Base-by-base conservation (phyloP, 1,140 invertebrate species). In the Adoxophyes honmai region DNA sequence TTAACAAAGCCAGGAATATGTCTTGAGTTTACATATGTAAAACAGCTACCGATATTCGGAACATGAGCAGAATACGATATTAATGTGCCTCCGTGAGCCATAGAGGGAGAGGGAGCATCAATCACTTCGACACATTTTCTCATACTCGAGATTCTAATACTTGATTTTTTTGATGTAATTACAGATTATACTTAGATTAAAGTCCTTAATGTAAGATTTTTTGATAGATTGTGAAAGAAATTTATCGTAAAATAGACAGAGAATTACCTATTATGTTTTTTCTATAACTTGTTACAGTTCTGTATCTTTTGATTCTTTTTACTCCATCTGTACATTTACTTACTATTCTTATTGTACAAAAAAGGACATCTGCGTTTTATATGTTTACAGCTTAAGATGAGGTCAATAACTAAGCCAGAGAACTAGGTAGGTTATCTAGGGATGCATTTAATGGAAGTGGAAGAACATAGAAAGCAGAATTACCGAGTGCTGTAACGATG, bases 81-180 rank as follows among this genome's bases (percentile, higher is more conserved):
- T 62, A 55, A 51, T 59, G 51, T 68, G 56, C 33, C 39, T 36
- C n/a, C 37, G 10, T 37, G 8, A 28, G 6, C 18, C 21, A 48
- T 53, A 16, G 52, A 36, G 59, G 59, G 59, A 18, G 28, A 51
- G 52, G 48, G 33, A 60, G 37, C 68, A 70, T 73, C 70, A 73
- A 70, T 70, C 70, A 73, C 62, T 68, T 70, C 60, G 70, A 70
- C 64, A 65, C 62, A 60, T 65, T 62, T 66, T 60, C 42, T 37
- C 54, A 54, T 28, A 48, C 42, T 33, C 16, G 42, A 33, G 11
- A 48, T 28, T 15, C 16, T 28, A 48, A 48, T 48, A 28, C 42
- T 48, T 11, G 42, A 48, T 48, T 28, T 18, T 48, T 13, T 8
- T 21, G 42, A 48, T 44, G 15, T 16, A 44, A 44, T 48, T 33